Percentiles rank a stretch among this genome's conserved stretches.
phyloP scores from a whole-genome alignment of 2,888 invertebrate species.

The Polia nebulosa region DNA sequence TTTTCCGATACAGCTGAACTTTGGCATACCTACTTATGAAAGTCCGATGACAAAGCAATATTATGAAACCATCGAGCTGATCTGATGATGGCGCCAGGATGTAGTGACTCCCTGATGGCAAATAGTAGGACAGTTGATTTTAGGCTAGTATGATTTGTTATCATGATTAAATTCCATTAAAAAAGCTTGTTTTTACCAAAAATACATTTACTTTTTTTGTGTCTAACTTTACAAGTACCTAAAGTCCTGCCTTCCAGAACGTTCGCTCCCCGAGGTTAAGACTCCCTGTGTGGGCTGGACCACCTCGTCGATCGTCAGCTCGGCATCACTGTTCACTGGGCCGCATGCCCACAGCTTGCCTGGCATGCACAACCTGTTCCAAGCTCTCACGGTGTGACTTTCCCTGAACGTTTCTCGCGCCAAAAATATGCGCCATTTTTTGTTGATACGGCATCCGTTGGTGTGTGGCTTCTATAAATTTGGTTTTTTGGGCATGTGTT shows the following conservation, averaged over 20 bases:
- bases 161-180: too few relatives aligned
- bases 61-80: too few relatives aligned
- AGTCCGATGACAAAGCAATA: too few relatives aligned
- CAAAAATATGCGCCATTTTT: constrained; percentile 70
- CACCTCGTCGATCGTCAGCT: constrained; percentile 72
- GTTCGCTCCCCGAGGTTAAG: constrained; percentile 6
- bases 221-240: too few relatives aligned
- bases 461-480: constrained; percentile 62
- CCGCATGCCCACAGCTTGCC: constrained; percentile 74
- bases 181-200: too few relatives aligned
- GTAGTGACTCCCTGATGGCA: too few relatives aligned
- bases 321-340: constrained; percentile 84
- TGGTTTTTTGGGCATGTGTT: constrained; percentile 19
- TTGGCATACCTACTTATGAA: too few relatives aligned
- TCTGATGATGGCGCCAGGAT: too few relatives aligned
- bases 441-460: constrained; percentile 65
- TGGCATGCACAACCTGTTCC: constrained; percentile 60
- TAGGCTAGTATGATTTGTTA: too few relatives aligned
- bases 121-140: too few relatives aligned
- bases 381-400: constrained; percentile 72
- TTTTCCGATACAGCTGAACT: too few relatives aligned
- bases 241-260: constrained; percentile 2
- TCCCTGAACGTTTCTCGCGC: constrained; percentile 66
- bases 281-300: constrained; percentile 80
- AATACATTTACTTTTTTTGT: too few relatives aligned